phyloP scores from a whole-genome alignment of 2,888 invertebrate species.

The Ecliptopera silaceata region DNA sequence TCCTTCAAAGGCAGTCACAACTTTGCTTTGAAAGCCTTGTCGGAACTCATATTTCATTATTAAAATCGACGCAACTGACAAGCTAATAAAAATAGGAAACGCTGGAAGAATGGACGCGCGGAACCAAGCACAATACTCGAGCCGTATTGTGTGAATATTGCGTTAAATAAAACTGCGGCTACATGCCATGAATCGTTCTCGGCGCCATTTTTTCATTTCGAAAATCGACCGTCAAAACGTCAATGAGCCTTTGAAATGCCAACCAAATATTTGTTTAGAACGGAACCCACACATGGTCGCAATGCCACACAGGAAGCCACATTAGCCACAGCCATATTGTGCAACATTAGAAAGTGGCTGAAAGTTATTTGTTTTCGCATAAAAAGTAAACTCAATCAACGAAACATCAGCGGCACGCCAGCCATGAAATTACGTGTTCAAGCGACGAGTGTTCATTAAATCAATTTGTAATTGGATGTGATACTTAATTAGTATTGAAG shows the following conservation, averaged over 20 bases:
- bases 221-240: slow-evolving; percentile 66
- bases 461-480: slow-evolving; percentile 55
- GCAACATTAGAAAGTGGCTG: slow-evolving; percentile 63
- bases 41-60: slow-evolving; percentile 73
- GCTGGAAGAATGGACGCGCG: slow-evolving; percentile 56
- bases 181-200: slow-evolving; percentile 40
- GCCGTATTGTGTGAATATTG: slow-evolving; percentile 51
- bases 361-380: slow-evolving; percentile 60
- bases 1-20: slow-evolving; percentile 60
- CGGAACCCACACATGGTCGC: slow-evolving; percentile 69
- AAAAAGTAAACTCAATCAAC: slow-evolving; percentile 67
- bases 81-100: slow-evolving; percentile 62
- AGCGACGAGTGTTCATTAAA: slow-evolving; percentile 51
- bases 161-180: slow-evolving; percentile 22
- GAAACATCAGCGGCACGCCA: slow-evolving; percentile 61
- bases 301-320: slow-evolving; percentile 72
- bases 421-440: slow-evolving; percentile 72
- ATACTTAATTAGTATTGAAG: not conserved
- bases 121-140: slow-evolving; percentile 53
- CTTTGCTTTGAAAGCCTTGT: slow-evolving; percentile 47
- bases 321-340: slow-evolving; percentile 53
- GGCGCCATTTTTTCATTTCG: slow-evolving; percentile 64
- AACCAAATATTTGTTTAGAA: slow-evolving; percentile 72
- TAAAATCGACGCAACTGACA: slow-evolving; percentile 69
- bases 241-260: slow-evolving; percentile 73